Percentiles rank a stretch among this genome's conserved stretches.
phyloP scores from a whole-genome alignment of 2,113 vertebrate genomes.

The Barbus barbus region DNA sequence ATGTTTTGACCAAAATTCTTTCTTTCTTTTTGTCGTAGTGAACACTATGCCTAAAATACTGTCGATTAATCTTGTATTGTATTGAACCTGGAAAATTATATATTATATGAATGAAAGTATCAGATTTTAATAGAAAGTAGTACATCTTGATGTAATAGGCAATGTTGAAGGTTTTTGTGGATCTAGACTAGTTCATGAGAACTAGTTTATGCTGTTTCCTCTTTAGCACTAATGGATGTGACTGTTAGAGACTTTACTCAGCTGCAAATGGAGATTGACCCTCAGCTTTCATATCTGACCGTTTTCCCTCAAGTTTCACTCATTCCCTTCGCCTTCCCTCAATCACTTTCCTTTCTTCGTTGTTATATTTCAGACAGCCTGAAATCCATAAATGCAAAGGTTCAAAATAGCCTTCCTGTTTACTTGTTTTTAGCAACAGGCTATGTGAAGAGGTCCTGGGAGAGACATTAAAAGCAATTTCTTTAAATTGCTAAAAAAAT shows the following conservation, averaged over 20 bases:
- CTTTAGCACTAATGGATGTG: background rate
- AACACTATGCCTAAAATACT: no score
- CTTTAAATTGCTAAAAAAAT: constrained; percentile 51
- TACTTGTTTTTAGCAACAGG: constrained; percentile 54
- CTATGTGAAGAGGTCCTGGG: background rate
- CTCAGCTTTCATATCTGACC: background rate
- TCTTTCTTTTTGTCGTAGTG: no score
- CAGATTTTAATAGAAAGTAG: background rate
- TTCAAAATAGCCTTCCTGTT: constrained; percentile 59
- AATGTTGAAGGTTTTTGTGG: background rate
- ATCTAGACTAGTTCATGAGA: background rate
- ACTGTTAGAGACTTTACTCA: background rate
- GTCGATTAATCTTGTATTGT: no score
- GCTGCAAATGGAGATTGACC: background rate
- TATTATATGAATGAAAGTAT: no score
- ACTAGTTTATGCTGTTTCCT: background rate
- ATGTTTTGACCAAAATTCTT: no score
- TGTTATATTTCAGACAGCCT: constrained; percentile 60
- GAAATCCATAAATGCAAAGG: constrained; percentile 59
- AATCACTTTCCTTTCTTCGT: constrained; percentile 27
- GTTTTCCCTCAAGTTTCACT: background rate
- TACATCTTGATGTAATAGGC: background rate
- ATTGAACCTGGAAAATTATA: no score
- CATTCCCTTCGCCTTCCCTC: constrained; percentile 1
- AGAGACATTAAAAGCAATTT: constrained; percentile 59